phyloP scores from a whole-genome alignment of 2,888 invertebrate genomes.

The Smittia aterrima region DNA sequence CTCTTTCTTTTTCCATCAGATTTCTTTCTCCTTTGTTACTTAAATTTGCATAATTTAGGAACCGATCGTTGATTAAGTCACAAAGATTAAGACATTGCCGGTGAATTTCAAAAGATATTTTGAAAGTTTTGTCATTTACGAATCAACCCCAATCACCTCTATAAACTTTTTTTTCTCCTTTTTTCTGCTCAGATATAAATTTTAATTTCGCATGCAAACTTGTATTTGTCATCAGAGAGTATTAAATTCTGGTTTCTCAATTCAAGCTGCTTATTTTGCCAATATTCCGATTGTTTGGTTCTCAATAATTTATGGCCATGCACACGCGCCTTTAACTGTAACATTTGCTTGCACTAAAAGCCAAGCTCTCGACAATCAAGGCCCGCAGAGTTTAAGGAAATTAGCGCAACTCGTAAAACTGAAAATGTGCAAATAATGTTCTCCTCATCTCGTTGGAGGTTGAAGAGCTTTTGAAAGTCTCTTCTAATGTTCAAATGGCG shows the following conservation, averaged over 20 bases:
- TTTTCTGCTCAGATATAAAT: neutral
- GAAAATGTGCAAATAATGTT: constrained; percentile 3
- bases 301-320: constrained; percentile 14
- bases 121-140: neutral
- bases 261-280: constrained; percentile 15
- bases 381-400: neutral
- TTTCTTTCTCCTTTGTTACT: neutral
- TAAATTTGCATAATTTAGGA: neutral
- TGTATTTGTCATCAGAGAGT: constrained; percentile 9
- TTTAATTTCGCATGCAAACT: neutral
- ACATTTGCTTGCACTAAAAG: neutral
- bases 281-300: constrained; percentile 6
- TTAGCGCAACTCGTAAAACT: neutral
- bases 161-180: neutral
- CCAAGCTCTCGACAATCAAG: neutral
- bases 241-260: neutral
- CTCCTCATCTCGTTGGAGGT: neutral
- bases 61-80: neutral
- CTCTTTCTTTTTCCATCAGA: neutral
- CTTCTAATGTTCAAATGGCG: constrained; percentile 2
- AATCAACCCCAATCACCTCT: neutral
- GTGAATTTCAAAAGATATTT: neutral
- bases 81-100: neutral
- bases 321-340: neutral
- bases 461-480: neutral